Conservation (phyloP, 2,888 invertebrate genomes). For the Heliconius aoede region DNA sequence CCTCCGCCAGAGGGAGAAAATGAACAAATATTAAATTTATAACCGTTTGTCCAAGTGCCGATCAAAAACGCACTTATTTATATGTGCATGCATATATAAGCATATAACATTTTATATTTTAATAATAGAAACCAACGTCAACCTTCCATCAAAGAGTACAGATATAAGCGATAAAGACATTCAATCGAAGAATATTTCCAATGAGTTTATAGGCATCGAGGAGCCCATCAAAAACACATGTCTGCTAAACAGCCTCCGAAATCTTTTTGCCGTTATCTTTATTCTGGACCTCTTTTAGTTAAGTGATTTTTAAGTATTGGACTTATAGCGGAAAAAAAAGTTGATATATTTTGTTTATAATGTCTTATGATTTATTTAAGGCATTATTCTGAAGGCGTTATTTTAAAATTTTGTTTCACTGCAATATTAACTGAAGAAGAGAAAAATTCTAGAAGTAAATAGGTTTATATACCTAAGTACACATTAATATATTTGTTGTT, state of each 20-base stretch:
- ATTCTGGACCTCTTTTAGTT: constrained; percentile 45
- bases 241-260: constrained; percentile 42
- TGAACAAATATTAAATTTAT: no score
- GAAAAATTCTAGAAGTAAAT: no score
- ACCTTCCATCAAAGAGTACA: not conserved
- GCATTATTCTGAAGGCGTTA: no score
- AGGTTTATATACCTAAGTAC: no score
- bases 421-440: no score
- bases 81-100: no score
- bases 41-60: no score
- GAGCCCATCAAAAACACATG: constrained; percentile 49
- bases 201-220: constrained; percentile 31
- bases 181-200: constrained; percentile 18
- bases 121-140: not conserved
- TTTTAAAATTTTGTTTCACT: no score
- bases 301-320: constrained; percentile 29
- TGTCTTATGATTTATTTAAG: not conserved
- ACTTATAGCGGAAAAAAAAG: constrained; percentile 15
- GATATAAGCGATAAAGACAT: constrained; percentile 26
- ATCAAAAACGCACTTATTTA: no score
- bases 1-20: no score
- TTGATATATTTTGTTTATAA: not conserved
- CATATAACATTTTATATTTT: constrained; percentile 1
- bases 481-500: no score
- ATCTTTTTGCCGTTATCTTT: constrained; percentile 55